These are phyloP conservation scores for Taeniopygia guttata DNA, from an alignment of 2,797 vertebrate species.

Conservation along the genomic window DNA sequence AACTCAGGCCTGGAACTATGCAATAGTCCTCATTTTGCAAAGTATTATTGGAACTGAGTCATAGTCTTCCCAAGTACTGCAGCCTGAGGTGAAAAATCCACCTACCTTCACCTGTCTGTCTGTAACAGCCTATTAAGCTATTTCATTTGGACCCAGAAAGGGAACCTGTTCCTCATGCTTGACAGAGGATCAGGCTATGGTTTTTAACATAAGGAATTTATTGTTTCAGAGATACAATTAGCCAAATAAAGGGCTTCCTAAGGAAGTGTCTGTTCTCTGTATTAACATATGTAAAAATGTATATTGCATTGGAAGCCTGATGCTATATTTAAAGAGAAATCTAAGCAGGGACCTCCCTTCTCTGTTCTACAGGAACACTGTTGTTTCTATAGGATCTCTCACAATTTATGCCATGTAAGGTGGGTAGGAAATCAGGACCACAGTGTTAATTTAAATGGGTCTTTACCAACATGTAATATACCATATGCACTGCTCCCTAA, in stretches of 20 bases:
- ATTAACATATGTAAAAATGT: background rate
- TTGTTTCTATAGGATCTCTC: background rate
- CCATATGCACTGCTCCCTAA: background rate
- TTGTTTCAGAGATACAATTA: constrained; percentile 20
- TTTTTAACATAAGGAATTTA: background rate
- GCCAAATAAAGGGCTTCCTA: background rate
- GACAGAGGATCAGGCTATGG: background rate
- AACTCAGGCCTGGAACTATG: background rate
- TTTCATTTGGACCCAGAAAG: background rate
- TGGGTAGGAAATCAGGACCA: background rate
- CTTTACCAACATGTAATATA: background rate
- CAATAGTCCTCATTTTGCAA: background rate
- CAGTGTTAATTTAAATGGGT: background rate
- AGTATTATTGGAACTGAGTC: background rate
- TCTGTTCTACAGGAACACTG: background rate
- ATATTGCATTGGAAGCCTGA: background rate
- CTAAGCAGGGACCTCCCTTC: background rate
- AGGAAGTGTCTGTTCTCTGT: background rate
- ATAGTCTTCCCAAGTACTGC: background rate
- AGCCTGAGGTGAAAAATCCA: background rate
- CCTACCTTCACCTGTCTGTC: background rate
- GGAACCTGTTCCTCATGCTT: background rate
- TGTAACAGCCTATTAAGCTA: background rate
- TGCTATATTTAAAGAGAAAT: background rate
- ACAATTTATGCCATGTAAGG: background rate